These are phyloP conservation scores for Falcaria lacertinaria DNA, from an alignment of 2,888 invertebrate species.

Conservation along the genomic window DNA sequence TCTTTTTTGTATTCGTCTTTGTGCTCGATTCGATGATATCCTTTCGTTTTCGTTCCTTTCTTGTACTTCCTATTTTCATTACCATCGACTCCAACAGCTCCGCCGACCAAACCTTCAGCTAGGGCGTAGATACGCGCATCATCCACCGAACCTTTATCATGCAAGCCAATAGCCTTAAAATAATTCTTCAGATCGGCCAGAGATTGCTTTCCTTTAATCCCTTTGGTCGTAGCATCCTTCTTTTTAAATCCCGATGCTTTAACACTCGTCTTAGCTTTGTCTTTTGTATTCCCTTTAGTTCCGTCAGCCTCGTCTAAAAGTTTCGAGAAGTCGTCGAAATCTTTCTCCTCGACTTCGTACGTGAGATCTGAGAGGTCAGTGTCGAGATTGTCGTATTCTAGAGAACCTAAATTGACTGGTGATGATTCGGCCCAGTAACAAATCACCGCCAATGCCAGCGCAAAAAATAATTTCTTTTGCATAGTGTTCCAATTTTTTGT, in stretches of 20 bases:
- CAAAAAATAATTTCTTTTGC: conserved; percentile 50
- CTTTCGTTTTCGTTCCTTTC: conserved; percentile 78
- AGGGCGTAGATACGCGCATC: conserved; percentile 61
- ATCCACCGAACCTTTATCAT: conserved; percentile 50
- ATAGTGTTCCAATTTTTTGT: conserved; percentile 47
- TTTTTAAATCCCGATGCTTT: conserved; percentile 48
- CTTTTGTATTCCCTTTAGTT: conserved; percentile 8
- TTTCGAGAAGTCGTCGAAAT: conserved; percentile 49
- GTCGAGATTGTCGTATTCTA: conserved; percentile 53
- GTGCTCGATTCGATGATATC: conserved; percentile 79
- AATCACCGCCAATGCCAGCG: conserved; percentile 45
- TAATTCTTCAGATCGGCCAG: conserved; percentile 52
- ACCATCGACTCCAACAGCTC: conserved; percentile 57
- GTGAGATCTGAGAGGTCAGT: conserved; percentile 47
- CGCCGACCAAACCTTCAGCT: conserved; percentile 54
- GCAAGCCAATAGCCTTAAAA: conserved; percentile 42
- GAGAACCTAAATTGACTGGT: conserved; percentile 39
- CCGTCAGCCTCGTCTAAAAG: conserved; percentile 36
- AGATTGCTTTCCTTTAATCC: conserved; percentile 42
- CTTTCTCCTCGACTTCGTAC: conserved; percentile 56
- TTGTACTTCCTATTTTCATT: conserved; percentile 70
- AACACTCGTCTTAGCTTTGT: conserved; percentile 26
- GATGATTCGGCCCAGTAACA: conserved; percentile 44
- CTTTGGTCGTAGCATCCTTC: conserved; percentile 43
- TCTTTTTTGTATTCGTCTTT: conserved; percentile 82